Conservation (phyloP, 2,888 invertebrate species). For the Pheosia tremula region DNA sequence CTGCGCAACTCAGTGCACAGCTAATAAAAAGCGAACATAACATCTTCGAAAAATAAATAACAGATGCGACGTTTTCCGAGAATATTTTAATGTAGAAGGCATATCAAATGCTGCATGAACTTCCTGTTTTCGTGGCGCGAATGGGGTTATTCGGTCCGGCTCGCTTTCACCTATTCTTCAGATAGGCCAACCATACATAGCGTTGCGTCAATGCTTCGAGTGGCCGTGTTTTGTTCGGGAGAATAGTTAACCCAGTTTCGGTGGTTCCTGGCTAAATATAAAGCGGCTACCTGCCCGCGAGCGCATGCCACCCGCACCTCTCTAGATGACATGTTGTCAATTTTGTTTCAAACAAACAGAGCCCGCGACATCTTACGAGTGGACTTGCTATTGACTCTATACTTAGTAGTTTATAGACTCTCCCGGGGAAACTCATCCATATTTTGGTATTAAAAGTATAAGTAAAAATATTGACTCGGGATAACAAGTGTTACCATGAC, state of each 20-base stretch:
- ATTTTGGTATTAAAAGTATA: too few species aligned
- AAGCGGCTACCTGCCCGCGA: conserved; percentile 66
- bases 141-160: conserved; percentile 62
- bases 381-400: too few species aligned
- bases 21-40: conserved; percentile 14
- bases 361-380: too few species aligned
- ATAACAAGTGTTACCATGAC: too few species aligned
- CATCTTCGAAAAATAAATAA: conserved; percentile 13
- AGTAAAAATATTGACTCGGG: too few species aligned
- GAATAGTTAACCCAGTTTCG: conserved; percentile 81
- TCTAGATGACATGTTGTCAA: conserved; percentile 50
- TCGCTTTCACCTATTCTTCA: conserved; percentile 62
- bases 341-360: conserved; percentile 18
- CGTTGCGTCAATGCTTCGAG: conserved; percentile 71
- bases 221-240: conserved; percentile 68
- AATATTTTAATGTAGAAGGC: conserved; percentile 19
- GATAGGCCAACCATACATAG: conserved; percentile 58
- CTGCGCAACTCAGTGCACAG: background rate
- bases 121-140: conserved; percentile 67
- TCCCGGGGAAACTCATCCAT: too few species aligned
- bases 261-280: conserved; percentile 61
- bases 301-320: conserved; percentile 45
- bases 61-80: conserved; percentile 18
- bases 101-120: conserved; percentile 41
- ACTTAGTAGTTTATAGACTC: too few species aligned